phyloP scores from a whole-genome alignment of 1,140 invertebrate species.

The Diabrotica undecimpunctata region DNA sequence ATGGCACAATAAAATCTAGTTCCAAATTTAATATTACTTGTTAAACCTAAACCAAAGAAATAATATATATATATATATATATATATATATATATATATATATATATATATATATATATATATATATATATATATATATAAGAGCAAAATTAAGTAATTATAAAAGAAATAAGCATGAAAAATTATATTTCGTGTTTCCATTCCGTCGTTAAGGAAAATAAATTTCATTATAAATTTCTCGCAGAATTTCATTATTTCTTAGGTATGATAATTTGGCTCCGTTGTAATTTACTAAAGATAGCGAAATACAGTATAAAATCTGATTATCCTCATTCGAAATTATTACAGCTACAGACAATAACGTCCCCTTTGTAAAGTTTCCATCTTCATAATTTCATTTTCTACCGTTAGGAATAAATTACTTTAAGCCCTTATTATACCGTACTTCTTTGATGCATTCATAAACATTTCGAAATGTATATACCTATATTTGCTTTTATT shows the following conservation, averaged over 20 bases:
- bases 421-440: constrained; percentile 30
- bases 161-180: no score
- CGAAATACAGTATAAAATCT: constrained; percentile 25
- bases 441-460: constrained; percentile 26
- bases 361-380: constrained; percentile 29
- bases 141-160: no score
- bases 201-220: not conserved
- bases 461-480: constrained; percentile 26
- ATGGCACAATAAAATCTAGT: no score
- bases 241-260: constrained; percentile 18
- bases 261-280: constrained; percentile 18
- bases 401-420: constrained; percentile 29
- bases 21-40: no score
- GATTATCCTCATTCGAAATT: constrained; percentile 31
- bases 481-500: no score
- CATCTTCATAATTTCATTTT: constrained; percentile 34
- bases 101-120: no score
- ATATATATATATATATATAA: no score
- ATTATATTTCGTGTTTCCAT: no score
- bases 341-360: constrained; percentile 34
- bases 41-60: no score
- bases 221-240: constrained; percentile 12
- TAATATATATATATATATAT: no score
- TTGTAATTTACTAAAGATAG: constrained; percentile 24
- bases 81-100: no score